These are phyloP conservation scores for Ailurus styani DNA, from an alignment of 2,113 vertebrate species.

Conservation along the genomic window DNA sequence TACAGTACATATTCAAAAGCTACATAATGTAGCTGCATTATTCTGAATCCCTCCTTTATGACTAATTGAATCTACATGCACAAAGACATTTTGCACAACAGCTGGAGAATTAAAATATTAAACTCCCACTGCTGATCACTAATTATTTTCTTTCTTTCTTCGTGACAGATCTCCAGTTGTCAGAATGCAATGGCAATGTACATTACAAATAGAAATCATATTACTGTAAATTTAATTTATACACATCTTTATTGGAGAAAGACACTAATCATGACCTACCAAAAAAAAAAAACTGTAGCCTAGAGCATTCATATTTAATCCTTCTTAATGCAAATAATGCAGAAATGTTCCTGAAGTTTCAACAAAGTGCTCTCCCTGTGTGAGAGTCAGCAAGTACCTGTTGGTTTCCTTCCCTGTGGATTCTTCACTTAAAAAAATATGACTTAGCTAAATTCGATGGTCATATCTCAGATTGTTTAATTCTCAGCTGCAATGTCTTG, in stretches of 20 bases:
- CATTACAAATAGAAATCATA: slow-evolving; percentile 44
- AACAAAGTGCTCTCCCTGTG: not conserved
- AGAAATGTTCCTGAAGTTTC: not conserved
- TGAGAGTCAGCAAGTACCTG: not conserved
- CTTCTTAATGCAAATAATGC: not conserved
- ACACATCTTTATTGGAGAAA: slow-evolving; percentile 41
- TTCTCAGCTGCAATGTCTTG: not conserved
- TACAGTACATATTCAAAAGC: not conserved
- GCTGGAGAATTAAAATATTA: slow-evolving; percentile 67
- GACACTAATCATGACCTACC: slow-evolving; percentile 23
- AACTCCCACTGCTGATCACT: slow-evolving; percentile 56
- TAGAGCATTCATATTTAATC: slow-evolving; percentile 35
- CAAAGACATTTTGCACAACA: slow-evolving; percentile 62
- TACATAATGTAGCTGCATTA: not conserved
- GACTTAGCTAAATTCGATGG: not conserved
- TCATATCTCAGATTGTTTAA: not conserved
- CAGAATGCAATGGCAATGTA: slow-evolving; percentile 31
- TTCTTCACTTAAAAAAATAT: not conserved
- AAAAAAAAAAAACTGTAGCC: slow-evolving; percentile 22
- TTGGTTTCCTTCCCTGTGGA: not conserved
- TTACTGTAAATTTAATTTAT: slow-evolving; percentile 30
- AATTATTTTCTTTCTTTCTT: slow-evolving; percentile 71
- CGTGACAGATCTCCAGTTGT: slow-evolving; percentile 42
- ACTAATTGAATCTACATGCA: slow-evolving; percentile 45
- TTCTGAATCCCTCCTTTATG: slow-evolving; percentile 45